Base-by-base conservation (phyloP, 1,140 invertebrate genomes). In the Lethrus apterus region DNA sequence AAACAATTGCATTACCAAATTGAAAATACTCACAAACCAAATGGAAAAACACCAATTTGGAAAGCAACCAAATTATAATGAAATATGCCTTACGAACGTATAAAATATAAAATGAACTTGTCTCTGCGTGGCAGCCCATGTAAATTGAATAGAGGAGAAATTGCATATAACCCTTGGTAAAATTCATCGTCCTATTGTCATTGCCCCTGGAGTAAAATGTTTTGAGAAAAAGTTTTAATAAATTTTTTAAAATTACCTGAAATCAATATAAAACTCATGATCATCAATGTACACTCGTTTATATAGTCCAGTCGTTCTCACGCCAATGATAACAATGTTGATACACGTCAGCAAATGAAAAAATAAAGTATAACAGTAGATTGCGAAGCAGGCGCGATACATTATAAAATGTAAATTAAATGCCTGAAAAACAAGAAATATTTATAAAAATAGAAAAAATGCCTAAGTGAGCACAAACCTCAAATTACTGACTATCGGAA, bases 391-490 rank as follows among this genome's bases (percentile, higher is more conserved):
- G 3, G 24, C 11, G 8, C 18, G 35, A 38, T 38, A 38, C 13
- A 21, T 19, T 2, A 38, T 11, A 9, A 21, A 38, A 9, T 19
- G 11, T 3, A 38, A 15, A 9, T 38, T 19, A 11, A 10, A 11
- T 7, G 18, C 35, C 35, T 38, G 18, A 4, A 21, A 21, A 38
- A n/a, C n/a, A n/a, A n/a, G n/a, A n/a, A n/a, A n/a, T n/a, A n/a
- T n/a, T n/a, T n/a, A n/a, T n/a, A n/a, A n/a, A n/a, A n/a, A n/a
- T n/a, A n/a, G n/a, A n/a, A n/a, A n/a, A n/a, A n/a, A n/a, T n/a
- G n/a, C n/a, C n/a, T n/a, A n/a, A n/a, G n/a, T n/a, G n/a, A n/a
- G n/a, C n/a, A n/a, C n/a, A n/a, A n/a, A n/a, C n/a, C n/a, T n/a
- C n/a, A n/a, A n/a, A n/a, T n/a, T n/a, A n/a, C n/a, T n/a, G n/a